Evolutionary conservation across 2,113 vertebrate species (phyloP).

Genomic region (Heptranchias perlo): DNA sequence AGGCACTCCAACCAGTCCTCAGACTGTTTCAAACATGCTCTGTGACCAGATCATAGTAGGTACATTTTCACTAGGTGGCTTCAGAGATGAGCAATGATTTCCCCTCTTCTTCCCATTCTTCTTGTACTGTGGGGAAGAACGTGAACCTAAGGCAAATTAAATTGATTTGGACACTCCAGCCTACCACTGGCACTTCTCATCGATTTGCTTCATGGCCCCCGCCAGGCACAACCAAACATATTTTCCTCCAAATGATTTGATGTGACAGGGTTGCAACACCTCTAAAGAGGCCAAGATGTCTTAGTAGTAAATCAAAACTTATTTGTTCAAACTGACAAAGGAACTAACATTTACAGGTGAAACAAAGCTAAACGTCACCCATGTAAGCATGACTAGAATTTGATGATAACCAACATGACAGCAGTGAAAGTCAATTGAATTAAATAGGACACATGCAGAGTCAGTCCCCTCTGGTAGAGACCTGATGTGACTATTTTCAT

Average conservation of each 20-base stretch:
- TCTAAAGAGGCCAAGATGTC: background rate
- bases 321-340: background rate
- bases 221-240: background rate
- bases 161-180: background rate
- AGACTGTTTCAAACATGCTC: background rate
- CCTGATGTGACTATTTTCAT: constrained; percentile 9
- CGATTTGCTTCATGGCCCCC: background rate
- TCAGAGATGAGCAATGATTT: background rate
- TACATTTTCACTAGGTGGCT: background rate
- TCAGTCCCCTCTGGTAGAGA: background rate
- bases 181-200: background rate
- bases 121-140: background rate
- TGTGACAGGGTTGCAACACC: background rate
- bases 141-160: background rate
- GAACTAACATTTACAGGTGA: background rate
- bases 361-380: background rate
- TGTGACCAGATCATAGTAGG: background rate
- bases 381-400: background rate
- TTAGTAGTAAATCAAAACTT: background rate
- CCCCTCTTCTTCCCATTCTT: background rate
- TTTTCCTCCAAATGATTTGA: background rate
- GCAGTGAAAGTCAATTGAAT: constrained; percentile 21
- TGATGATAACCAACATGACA: background rate
- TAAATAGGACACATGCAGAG: constrained; percentile 7
- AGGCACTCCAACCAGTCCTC: too few relatives aligned